Percentiles rank a stretch among this genome's conserved stretches.
Evolutionary conservation across 2,797 vertebrate genomes (phyloP).

Genomic region (Lycodopsis pacificus): DNA sequence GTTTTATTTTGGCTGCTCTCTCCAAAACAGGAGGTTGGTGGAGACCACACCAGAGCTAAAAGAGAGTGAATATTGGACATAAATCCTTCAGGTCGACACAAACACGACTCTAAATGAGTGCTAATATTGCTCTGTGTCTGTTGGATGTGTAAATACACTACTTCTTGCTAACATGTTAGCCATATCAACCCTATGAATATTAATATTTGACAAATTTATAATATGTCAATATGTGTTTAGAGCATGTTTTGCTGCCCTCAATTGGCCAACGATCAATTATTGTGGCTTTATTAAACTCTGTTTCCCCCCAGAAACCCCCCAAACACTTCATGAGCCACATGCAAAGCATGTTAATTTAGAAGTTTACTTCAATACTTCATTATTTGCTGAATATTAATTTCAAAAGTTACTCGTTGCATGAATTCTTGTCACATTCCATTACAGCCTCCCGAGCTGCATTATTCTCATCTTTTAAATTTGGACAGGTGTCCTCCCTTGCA

Average conservation of each 20-base stretch:
- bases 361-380: background rate
- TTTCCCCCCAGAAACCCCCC: too few relatives aligned
- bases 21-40: background rate
- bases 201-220: background rate
- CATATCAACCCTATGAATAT: background rate
- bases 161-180: background rate
- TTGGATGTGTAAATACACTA: background rate
- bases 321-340: too few relatives aligned
- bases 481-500: too few relatives aligned
- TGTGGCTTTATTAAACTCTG: background rate
- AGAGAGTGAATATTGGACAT: background rate
- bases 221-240: background rate
- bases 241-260: background rate
- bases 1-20: background rate
- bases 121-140: background rate
- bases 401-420: background rate
- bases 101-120: background rate
- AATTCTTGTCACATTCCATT: too few relatives aligned
- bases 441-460: too few relatives aligned
- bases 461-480: too few relatives aligned
- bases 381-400: background rate
- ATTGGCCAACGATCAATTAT: background rate
- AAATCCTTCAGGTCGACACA: background rate
- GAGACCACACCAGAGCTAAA: background rate
- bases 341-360: background rate